Evolutionary conservation across 2,888 invertebrate species (phyloP).

Genomic region (Chironomus tentans): DNA sequence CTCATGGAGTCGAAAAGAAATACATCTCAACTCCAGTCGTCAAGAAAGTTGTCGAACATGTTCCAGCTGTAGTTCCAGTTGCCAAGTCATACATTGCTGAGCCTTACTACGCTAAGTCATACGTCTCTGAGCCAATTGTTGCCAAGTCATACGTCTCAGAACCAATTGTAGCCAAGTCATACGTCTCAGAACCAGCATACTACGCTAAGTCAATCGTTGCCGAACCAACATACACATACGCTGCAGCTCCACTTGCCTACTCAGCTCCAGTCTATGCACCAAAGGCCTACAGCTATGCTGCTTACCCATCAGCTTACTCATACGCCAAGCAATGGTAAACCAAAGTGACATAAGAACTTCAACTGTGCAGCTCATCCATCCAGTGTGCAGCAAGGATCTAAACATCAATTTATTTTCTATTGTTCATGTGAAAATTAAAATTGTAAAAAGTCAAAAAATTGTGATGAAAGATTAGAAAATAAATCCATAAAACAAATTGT

Average conservation of each 20-base stretch:
- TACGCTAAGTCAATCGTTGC: too few species aligned
- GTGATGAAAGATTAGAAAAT: constrained; percentile 11
- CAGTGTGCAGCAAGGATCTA: not conserved
- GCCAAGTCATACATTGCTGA: not conserved
- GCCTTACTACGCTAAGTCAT: too few species aligned
- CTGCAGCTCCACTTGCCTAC: constrained; percentile 6
- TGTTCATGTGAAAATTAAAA: too few species aligned
- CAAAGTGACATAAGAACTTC: too few species aligned
- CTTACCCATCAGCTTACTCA: not conserved
- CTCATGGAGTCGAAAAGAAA: constrained; percentile 24
- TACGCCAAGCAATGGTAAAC: constrained; percentile 1
- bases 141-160: too few species aligned
- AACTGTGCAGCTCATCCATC: too few species aligned
- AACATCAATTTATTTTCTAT: not conserved
- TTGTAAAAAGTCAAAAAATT: not conserved
- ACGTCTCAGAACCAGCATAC: too few species aligned
- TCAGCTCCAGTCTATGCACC: not conserved
- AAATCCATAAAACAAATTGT: not conserved
- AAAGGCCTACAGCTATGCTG: not conserved
- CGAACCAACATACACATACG: too few species aligned
- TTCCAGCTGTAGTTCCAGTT: constrained; percentile 6
- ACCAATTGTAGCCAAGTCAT: too few species aligned
- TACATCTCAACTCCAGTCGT: constrained; percentile 13
- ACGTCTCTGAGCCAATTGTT: too few species aligned
- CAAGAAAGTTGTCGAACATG: constrained; percentile 21